Evolutionary conservation across 2,113 vertebrate species (phyloP).

Genomic region (Nesoenas mayeri): DNA sequence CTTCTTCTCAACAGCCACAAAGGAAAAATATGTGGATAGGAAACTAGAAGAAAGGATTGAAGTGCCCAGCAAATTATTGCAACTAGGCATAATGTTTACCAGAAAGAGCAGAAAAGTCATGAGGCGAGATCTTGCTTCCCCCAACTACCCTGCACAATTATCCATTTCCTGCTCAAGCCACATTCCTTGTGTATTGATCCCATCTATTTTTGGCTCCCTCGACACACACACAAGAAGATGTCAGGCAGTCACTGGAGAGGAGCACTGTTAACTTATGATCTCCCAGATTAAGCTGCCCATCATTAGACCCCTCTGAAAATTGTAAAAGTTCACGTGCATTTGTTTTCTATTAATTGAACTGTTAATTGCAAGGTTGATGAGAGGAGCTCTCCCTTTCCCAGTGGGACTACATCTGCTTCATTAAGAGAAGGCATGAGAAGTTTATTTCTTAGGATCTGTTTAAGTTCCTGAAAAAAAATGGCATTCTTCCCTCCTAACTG

Average conservation of each 20-base stretch:
- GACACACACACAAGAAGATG: not conserved
- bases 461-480: not conserved
- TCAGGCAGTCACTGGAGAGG: rapidly evolving
- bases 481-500: not conserved
- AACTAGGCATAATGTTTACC: not conserved
- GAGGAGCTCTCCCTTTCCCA: not conserved
- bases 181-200: not conserved
- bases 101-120: not conserved
- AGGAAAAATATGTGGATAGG: not conserved
- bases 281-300: not conserved
- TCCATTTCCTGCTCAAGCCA: not conserved
- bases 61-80: not conserved
- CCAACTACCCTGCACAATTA: rapidly evolving
- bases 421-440: not conserved
- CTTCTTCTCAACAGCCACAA: not conserved
- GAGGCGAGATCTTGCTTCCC: not conserved
- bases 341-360: not conserved
- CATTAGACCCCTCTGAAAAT: not conserved
- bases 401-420: not conserved
- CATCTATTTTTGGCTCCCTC: not conserved
- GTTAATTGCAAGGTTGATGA: not conserved
- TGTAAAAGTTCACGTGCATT: not conserved
- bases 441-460: not conserved
- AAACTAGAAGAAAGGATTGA: not conserved
- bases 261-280: not conserved